Base-by-base conservation (phyloP, 2,888 invertebrate species). In the Ophion ellenae region DNA sequence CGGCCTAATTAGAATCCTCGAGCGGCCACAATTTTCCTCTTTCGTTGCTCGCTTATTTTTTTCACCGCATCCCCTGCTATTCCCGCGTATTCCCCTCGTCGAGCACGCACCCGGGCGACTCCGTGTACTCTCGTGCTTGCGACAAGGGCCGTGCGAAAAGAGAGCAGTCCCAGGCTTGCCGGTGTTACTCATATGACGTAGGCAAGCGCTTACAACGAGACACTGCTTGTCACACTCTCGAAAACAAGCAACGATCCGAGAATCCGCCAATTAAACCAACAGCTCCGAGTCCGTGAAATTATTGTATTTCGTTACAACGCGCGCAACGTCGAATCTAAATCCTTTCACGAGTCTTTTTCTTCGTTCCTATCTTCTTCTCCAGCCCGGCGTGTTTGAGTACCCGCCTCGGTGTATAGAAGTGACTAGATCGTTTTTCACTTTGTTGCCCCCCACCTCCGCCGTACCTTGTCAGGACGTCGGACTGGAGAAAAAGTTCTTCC, bases 1-100 rank as follows among this genome's bases (percentile, higher is more conserved):
- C 89, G 87, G 88, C 88, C 91, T 90, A 92, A 91, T 92, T 91
- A 91, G 89, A 81, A 85, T 81, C 85, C 64, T 67, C 64, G 61
- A 81, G 67, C 76, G 45, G 53, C 71, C 64, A 24, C 69, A 53
- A 57, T 77, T 70, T 75, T 24, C 63, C 70, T 73, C 75, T 28
- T 59, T 71, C 77, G 32, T 63, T 53, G 24, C 45, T 59, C 61
- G 28, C 24, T 66, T 53, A 57, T 61, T 64, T 59, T 24, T 47
- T 9, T 64, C 20, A 71, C 61, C 32, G 17, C 24, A 57, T 36
- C 20, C 40, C 59, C 59, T 70, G 47, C 47, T 14, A 14, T 47
- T 14, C 14, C 47, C 47, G 17, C 11, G 53, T 24, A 47, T 6
- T 63, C 53, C 47, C 36, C 66, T 53, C 28, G 32, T 66, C 40